Evolutionary conservation across 2,113 vertebrate species (phyloP), one percentile per base, ranked within the genome.

Genomic region (Jaculus jaculus): DNA sequence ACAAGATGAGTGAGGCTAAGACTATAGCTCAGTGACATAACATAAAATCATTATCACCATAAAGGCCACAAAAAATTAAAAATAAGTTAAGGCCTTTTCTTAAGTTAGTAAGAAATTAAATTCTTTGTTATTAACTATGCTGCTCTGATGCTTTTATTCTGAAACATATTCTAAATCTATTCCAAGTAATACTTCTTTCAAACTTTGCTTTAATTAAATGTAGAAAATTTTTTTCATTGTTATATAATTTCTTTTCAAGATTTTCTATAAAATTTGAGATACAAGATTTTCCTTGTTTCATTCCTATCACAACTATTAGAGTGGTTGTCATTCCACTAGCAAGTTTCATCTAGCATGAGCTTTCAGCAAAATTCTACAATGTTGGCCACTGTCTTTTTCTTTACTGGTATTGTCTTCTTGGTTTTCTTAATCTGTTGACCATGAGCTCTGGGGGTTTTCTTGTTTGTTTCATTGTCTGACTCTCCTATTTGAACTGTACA

Each of bases 131-230:
- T 80, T 90, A 71, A 51, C 60, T 85, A 3, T 79, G 34, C 23
- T 71, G 11, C 24, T 90, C 79, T 20, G 21, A 69, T 81, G 24
- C 24, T 63, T 24, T 63, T 12, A 90, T 89, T 26, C 79, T 88
- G 32, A 93, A 95, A 89, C 85, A 0, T 17, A 42, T 58, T 16
- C 51, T 71, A 87, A 90, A 58, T 68, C 12, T 81, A 42, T 81
- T 83, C 21, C 32, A 61, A 60, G 2, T 89, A 92, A 87, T 81
- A 68, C 39, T 5, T 32, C 54, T 63, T 96, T 95, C 71, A 86
- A 81, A 18, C 23, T 79, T 89, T 95, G 12, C 24, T 94, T 80
- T 86, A 58, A 63, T 7, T 2, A n/a, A 37, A 77, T 4, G 26
- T 72, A 39, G 24, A 80, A n/a, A 32, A 15, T 2, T 1, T 16